Base-by-base conservation (phyloP, 2,888 invertebrate genomes). In the Cataglyphis rosenhaueri region DNA sequence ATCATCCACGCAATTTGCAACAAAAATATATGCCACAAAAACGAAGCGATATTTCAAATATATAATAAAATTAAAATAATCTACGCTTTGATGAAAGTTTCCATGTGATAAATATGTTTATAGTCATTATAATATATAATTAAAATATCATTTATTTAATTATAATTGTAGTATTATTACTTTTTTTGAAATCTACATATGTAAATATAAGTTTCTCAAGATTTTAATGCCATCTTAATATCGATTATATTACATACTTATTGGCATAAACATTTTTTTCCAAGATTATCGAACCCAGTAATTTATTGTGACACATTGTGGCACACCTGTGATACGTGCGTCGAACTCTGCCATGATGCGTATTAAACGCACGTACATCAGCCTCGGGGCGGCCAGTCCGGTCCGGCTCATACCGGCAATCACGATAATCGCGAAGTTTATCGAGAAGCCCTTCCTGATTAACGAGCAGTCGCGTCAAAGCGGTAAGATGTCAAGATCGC, bases 361-460 rank as follows among this genome's bases (percentile, higher is more conserved):
- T 85, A 87, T 88, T 88, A 87, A 89, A 85, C 71, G 79, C 52
- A 78, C 83, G 81, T 87, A 84, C 82, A 83, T 88, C 87, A 90
- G 85, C 88, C 88, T 76, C 74, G 81, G 76, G 81, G 83, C 79
- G 32, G 35, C 52, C 57, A 35, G 59, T n/a, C 61, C 61, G 48
- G 59, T n/a, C 61, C 61, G 35, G 57, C 57, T 71, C 18, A 73
- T 71, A 73, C 78, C 82, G 61, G 68, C 84, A 78, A 88, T 89
- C 86, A 81, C 57, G 84, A 74, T 87, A 81, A 86, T 88, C 84
- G 81, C 61, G 15, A 84, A 86, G 84, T 83, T 88, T 84, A 86
- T 83, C 83, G 85, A 74, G 78, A 59, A 81, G 59, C 64, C 52
- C 70, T 68, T 57, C 52, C 65, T 68, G 75, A 86, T 85, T 86